Base-by-base conservation (phyloP, 1,140 invertebrate species). In the Hestina assimilis region DNA sequence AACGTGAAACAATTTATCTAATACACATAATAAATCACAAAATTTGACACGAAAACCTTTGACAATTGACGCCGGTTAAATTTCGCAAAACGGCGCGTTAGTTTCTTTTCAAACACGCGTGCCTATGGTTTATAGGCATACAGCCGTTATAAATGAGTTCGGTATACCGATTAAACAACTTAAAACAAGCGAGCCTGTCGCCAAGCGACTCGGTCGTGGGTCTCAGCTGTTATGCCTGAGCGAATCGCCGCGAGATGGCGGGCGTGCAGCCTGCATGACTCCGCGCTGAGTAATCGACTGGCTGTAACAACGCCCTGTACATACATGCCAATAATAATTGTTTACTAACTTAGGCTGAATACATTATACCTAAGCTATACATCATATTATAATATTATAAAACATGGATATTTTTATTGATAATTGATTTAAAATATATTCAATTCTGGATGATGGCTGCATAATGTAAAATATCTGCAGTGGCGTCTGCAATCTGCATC, bases 161-260 rank as follows among this genome's bases (percentile, higher is more conserved):
- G 31, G 45, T 41, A 20, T 33, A 84, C 65, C 75, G 83, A 86
- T 79, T 70, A 78, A 84, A 81, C 82, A 69, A 9, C 15, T 14
- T n/a, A n/a, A n/a, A n/a, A n/a, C n/a, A 75, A 70, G 57, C 59
- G 60, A 62, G 50, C 48, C 70, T 59, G 83, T 86, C 71, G 75
- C 75, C 66, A 70, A 64, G 80, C 78, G 77, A 80, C 78, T 79
- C 63, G 62, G 65, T 65, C 7, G 71, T 69, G 71, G 58, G 48
- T 65, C 64, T 42, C 61, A 41, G 62, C 56, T 63, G 55, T 38
- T 38, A 23, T 40, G 33, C 21, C 33, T 38, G 38, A 19, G 63
- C 63, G 51, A 65, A 56, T 64, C 48, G 47, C 54, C 72, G 66
- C 57, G 57, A 75, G 71, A 77, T 74, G 69, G 72, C 75, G 60